phyloP scores from a whole-genome alignment of 2,797 vertebrate species.

The Poeciliopsis infans region DNA sequence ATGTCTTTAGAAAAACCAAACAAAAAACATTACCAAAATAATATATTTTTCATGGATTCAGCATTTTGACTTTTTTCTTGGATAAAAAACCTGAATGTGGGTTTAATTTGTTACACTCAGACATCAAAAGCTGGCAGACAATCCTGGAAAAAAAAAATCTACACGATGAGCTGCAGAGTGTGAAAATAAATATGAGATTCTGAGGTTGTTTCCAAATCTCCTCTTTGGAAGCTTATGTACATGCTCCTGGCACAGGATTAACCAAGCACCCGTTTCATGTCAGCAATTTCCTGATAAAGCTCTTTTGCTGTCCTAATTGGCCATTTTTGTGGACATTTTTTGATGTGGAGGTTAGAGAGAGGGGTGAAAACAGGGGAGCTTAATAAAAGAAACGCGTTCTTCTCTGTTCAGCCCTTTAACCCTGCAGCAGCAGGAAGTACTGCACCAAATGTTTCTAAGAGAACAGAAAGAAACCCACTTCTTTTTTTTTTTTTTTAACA shows the following conservation, averaged over 20 bases:
- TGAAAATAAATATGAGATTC: constrained; percentile 33
- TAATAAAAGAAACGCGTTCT: constrained; percentile 51
- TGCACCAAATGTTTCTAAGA: constrained; percentile 31
- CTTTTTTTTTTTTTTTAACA: constrained; percentile 35
- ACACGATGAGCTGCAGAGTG: neutral
- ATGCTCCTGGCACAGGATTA: constrained; percentile 58
- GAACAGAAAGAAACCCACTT: constrained; percentile 25
- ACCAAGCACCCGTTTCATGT: constrained; percentile 45
- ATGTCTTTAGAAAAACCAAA: constrained; percentile 56
- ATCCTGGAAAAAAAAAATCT: constrained; percentile 34
- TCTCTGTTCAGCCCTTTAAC: constrained; percentile 42
- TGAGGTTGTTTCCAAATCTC: constrained; percentile 30
- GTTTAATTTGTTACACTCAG: constrained; percentile 47
- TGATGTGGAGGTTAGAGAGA: constrained; percentile 52
- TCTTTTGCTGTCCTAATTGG: constrained; percentile 73
- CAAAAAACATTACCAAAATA: constrained; percentile 60
- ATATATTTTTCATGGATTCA: constrained; percentile 36
- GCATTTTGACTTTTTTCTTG: constrained; percentile 41
- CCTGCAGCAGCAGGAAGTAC: constrained; percentile 48
- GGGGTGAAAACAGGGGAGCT: constrained; percentile 53
- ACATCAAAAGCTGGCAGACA: constrained; percentile 50
- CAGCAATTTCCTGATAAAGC: constrained; percentile 56
- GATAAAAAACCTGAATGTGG: constrained; percentile 43
- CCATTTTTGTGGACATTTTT: constrained; percentile 69
- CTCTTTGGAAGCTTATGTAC: constrained; percentile 37